Conservation (phyloP, 2,888 invertebrate species). For the Coelinius sp. region DNA sequence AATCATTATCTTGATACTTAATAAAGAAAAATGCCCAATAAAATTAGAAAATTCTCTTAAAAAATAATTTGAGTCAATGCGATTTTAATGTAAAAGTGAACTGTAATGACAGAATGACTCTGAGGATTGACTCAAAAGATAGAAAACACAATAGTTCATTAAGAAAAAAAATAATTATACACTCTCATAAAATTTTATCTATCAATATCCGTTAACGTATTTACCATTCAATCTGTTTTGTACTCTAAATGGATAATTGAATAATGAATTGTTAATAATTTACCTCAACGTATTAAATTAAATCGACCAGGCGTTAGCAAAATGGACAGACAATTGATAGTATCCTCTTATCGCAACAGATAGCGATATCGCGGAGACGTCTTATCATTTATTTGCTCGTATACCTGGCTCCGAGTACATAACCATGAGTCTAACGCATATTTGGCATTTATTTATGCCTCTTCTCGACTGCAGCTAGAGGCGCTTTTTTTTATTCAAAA, state of each 20-base stretch:
- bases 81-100: too few species aligned
- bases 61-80: not conserved
- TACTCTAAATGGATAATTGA: not conserved
- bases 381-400: slow-evolving; percentile 36
- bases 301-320: not conserved
- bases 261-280: not conserved
- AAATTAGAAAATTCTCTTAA: not conserved
- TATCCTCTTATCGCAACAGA: slow-evolving; percentile 31
- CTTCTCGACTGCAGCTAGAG: not conserved
- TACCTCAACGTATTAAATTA: not conserved
- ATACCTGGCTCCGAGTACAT: slow-evolving; percentile 22
- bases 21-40: too few species aligned
- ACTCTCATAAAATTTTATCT: too few species aligned
- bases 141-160: too few species aligned
- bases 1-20: too few species aligned
- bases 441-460: slow-evolving; percentile 2
- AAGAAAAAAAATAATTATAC: too few species aligned
- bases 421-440: not conserved
- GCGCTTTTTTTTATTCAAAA: not conserved
- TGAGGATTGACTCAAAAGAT: too few species aligned
- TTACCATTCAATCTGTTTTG: too few species aligned
- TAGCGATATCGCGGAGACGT: slow-evolving; percentile 32
- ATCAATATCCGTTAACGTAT: too few species aligned
- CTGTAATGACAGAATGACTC: too few species aligned
- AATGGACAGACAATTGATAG: not conserved